Evolutionary conservation across 2,113 vertebrate species (phyloP).

Genomic region (Gorsachius goisagi): DNA sequence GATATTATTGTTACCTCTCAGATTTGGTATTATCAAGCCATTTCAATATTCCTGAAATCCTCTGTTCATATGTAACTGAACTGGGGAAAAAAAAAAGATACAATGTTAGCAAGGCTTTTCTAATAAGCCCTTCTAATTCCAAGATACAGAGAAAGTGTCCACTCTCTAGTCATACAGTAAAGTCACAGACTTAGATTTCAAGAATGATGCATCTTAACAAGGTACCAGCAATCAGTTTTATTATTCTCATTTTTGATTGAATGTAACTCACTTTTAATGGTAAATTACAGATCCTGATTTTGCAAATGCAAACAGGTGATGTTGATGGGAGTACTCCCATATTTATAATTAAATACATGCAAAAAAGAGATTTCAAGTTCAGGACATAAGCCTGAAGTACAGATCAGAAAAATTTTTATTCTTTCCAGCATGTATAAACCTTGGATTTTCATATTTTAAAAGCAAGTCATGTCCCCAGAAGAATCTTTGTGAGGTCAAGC

Average conservation of each 20-base stretch:
- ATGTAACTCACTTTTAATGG: not conserved
- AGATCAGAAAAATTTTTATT: not conserved
- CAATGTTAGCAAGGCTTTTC: not conserved
- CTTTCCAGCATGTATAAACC: not conserved
- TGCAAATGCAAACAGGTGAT: not conserved
- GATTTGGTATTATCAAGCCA: constrained; percentile 75
- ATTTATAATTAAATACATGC: not conserved
- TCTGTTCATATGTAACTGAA: constrained; percentile 52
- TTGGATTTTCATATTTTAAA: not conserved
- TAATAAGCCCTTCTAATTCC: not conserved
- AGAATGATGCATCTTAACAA: not conserved
- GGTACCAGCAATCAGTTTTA: not conserved
- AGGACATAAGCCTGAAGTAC: not conserved
- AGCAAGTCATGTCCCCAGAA: not conserved
- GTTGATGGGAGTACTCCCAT: not conserved
- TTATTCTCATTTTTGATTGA: not conserved
- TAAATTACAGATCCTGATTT: not conserved
- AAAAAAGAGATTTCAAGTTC: not conserved
- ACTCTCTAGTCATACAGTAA: not conserved
- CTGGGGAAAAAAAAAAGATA: constrained; percentile 10
- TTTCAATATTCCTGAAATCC: constrained; percentile 67
- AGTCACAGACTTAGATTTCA: not conserved
- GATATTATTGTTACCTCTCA: constrained; percentile 66
- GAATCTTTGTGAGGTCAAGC: not conserved
- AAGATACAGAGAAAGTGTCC: not conserved